Evolutionary conservation across 2,113 vertebrate species (phyloP), one percentile per base, ranked within the genome.

Genomic region (Craseonycteris thonglongyai): DNA sequence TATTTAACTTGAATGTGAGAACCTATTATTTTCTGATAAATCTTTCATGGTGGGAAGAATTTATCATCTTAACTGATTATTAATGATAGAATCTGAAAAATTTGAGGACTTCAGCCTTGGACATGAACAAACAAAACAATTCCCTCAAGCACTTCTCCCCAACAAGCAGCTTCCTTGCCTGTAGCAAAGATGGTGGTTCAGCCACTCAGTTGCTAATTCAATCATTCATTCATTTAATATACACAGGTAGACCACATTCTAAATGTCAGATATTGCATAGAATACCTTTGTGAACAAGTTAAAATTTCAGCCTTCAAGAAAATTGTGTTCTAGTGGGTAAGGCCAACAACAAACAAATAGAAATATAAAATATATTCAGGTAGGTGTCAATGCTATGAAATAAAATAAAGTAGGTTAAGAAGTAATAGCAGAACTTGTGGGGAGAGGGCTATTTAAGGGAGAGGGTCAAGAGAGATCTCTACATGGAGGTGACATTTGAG

Each of bases 1-100:
- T 58, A 68, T 45, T 91, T 35, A 58, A 58, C n/a, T 51, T 79
- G 28, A 72, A 56, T 40, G 65, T 66, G 59, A 90, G 72, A 92
- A 63, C 61, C 56, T 92, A 66, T 38, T 54, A 24, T 38, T 69
- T 69, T 80, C 21, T 54, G 16, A 81, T 71, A 54, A 72, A 47
- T 91, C 82, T 74, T 82, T 19, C 6, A 38, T 16, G 19, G 16
- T 74, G 12, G 72, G 82, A 58, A 86, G 74, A 74, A 61, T 74
- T 47, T 22, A 38, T 21, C 38, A 65, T 14, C 35, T 63, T 63
- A 92, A 78, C 33, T 33, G 81, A 28, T 81, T 61, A 66, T 16
- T 68, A 63, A 42, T 59, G 24, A 40, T 3, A 69, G 63, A 72
- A 66, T 45, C 9, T 6, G 66, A 66, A 81, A 59, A 30, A 56